Percentiles rank a stretch among this genome's conserved stretches.
Evolutionary conservation across 2,797 vertebrate species (phyloP).

Genomic region (Alosa sapidissima): DNA sequence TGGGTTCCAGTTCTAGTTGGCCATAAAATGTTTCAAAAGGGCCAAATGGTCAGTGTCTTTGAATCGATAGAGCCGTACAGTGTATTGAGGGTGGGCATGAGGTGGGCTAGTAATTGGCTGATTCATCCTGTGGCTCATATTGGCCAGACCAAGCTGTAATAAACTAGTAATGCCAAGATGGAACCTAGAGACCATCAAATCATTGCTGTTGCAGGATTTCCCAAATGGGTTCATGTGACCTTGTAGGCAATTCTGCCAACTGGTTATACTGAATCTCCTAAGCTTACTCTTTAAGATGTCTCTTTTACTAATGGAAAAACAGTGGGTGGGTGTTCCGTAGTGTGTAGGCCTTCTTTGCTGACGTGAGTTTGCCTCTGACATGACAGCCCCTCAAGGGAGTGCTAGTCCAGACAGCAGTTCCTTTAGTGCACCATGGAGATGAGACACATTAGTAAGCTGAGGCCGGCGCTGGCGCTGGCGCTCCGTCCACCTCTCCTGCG

Average conservation of each 20-base stretch:
- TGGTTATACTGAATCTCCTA: not conserved
- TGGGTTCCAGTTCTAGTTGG: too few relatives aligned
- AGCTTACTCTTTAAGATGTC: not conserved
- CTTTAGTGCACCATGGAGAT: not conserved
- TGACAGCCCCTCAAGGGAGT: not conserved
- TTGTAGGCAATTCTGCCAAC: not conserved
- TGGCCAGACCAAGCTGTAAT: not conserved
- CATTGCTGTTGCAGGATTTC: not conserved
- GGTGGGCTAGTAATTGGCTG: not conserved
- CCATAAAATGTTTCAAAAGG: too few relatives aligned
- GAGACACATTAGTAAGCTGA: not conserved
- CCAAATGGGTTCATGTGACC: not conserved
- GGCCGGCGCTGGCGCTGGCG: too few relatives aligned
- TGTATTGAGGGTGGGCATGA: too few relatives aligned
- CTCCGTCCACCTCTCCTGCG: not conserved
- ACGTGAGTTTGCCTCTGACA: not conserved
- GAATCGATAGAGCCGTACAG: too few relatives aligned
- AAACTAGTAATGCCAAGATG: not conserved
- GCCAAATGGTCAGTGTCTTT: too few relatives aligned
- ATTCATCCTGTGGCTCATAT: not conserved
- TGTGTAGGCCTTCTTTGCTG: not conserved
- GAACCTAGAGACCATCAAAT: too few relatives aligned
- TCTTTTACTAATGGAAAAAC: too few relatives aligned
- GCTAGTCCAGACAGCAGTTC: not conserved
- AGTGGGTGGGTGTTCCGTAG: not conserved